A percentile compares a stretch with the other conserved stretches of the same genome.
Evolutionary conservation across 2,113 vertebrate species (phyloP).

Genomic region (Bungarus multicinctus): DNA sequence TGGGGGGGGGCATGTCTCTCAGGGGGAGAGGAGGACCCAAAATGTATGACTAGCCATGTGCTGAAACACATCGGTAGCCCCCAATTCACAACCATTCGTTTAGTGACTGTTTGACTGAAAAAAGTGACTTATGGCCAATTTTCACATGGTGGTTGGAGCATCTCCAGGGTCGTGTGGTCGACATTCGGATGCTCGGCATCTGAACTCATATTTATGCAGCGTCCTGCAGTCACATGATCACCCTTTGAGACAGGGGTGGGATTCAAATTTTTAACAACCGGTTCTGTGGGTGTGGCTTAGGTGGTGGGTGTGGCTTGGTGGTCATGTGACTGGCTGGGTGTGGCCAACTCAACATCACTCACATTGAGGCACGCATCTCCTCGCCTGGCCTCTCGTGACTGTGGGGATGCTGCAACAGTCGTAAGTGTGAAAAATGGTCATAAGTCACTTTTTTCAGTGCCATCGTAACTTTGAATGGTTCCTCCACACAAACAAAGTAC

Average conservation of each 20-base stretch:
- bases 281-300: too few relatives aligned
- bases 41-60: conserved; percentile 60
- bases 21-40: conserved; percentile 58
- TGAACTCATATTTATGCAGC: background rate
- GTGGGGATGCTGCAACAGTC: too few relatives aligned
- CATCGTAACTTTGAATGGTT: too few relatives aligned
- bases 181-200: background rate
- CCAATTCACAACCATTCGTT: background rate
- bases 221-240: background rate
- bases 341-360: too few relatives aligned
- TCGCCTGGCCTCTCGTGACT: too few relatives aligned
- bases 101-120: background rate
- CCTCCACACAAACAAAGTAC: too few relatives aligned
- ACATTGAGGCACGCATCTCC: too few relatives aligned
- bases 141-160: background rate
- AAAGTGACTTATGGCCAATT: background rate
- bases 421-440: too few relatives aligned
- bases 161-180: background rate
- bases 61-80: conserved; percentile 13
- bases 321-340: too few relatives aligned
- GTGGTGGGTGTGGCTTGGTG: too few relatives aligned
- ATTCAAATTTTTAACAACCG: too few relatives aligned
- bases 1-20: conserved; percentile 24
- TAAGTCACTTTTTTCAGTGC: too few relatives aligned
- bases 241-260: background rate